These are phyloP conservation scores for Drosophila persimilis DNA, from an alignment of 1,140 invertebrate genomes.

Conservation along the genomic window DNA sequence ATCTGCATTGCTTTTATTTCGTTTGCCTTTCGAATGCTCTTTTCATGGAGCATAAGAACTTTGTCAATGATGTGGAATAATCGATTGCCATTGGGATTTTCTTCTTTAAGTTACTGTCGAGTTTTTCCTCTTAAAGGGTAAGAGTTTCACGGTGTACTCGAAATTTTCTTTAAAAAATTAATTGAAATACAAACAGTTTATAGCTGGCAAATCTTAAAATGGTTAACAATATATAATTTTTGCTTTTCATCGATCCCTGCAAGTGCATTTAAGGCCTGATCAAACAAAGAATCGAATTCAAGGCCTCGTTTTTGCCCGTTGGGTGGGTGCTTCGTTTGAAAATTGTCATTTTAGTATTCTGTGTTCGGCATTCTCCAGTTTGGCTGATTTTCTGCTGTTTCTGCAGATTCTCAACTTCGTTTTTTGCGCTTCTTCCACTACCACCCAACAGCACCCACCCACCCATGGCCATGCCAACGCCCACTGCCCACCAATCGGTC, in stretches of 20 bases:
- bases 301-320: constrained; percentile 57
- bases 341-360: constrained; percentile 79
- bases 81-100: too few relatives aligned
- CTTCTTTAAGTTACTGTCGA: too few relatives aligned
- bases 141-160: too few relatives aligned
- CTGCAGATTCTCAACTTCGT: constrained; percentile 62
- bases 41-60: not conserved
- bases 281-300: constrained; percentile 12
- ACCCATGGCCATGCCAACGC: not conserved
- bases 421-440: constrained; percentile 7
- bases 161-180: too few relatives aligned
- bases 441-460: constrained; percentile 2
- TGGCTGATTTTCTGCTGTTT: constrained; percentile 77
- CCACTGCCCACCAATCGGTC: constrained; percentile 39
- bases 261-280: constrained; percentile 35
- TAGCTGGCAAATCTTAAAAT: too few relatives aligned
- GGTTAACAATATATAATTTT: too few relatives aligned
- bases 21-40: constrained; percentile 32
- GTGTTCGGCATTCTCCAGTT: constrained; percentile 62
- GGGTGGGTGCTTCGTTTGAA: constrained; percentile 61
- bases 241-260: not conserved
- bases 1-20: constrained; percentile 67
- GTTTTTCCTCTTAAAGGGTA: too few relatives aligned
- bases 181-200: too few relatives aligned
- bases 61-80: too few relatives aligned